Conservation (phyloP, 2,888 invertebrate genomes). For the Apoda limacodes region DNA sequence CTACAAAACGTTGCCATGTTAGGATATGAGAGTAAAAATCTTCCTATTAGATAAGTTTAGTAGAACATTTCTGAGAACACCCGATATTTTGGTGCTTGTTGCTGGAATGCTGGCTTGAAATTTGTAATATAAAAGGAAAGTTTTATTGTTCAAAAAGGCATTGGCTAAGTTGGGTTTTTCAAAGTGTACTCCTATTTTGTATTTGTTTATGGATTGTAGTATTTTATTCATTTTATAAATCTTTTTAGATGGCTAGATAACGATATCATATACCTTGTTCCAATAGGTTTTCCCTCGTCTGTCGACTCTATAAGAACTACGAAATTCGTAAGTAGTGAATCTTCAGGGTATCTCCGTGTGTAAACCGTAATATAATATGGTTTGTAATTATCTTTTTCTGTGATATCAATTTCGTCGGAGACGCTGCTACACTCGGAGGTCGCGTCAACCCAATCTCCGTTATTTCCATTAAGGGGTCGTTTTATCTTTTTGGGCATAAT, state of each 20-base stretch:
- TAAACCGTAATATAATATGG: neutral
- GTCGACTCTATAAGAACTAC: neutral
- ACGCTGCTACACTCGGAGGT: no score
- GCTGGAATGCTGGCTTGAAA: no score
- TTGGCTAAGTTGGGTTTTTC: neutral
- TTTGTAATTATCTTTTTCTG: neutral
- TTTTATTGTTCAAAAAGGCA: neutral
- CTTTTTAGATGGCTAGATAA: neutral
- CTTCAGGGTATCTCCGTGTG: neutral
- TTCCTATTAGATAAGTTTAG: no score
- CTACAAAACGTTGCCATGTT: no score
- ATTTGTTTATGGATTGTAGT: neutral
- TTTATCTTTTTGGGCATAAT: no score
- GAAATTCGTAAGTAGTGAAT: neutral
- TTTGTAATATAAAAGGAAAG: no score
- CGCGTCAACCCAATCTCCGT: no score
- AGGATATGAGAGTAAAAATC: no score
- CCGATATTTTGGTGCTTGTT: no score
- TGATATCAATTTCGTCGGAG: neutral
- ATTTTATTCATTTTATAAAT: neutral
- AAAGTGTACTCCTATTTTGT: neutral
- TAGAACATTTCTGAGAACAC: no score
- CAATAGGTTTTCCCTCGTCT: neutral
- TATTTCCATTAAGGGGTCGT: no score
- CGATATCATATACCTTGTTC: neutral